phyloP scores from a whole-genome alignment of 2,888 invertebrate genomes.

The Bembecia ichneumoniformis region DNA sequence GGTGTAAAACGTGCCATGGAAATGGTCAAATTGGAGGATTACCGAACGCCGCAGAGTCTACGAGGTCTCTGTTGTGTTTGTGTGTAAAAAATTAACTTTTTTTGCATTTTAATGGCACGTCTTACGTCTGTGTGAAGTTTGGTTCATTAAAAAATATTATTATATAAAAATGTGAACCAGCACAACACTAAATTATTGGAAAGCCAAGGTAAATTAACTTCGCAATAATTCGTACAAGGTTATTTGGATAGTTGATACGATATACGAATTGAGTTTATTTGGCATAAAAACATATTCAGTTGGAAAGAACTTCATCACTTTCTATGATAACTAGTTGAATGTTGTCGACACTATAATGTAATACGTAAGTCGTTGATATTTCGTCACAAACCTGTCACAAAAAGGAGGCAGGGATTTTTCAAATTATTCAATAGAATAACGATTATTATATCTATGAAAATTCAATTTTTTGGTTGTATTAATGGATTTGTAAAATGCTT shows the following conservation, averaged over 20 bases:
- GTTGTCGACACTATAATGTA: not conserved
- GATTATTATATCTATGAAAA: not conserved
- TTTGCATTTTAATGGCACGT: too few species aligned
- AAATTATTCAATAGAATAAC: not conserved
- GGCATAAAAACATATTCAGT: constrained; percentile 35
- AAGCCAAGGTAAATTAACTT: constrained; percentile 39
- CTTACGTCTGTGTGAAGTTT: constrained; percentile 14
- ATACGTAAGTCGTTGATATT: not conserved
- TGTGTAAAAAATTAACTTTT: too few species aligned
- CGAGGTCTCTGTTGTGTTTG: too few species aligned
- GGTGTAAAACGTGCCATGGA: not conserved
- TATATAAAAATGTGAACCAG: constrained; percentile 19
- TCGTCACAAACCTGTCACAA: constrained; percentile 14
- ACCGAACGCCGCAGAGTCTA: too few species aligned
- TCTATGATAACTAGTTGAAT: not conserved
- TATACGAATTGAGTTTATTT: constrained; percentile 36
- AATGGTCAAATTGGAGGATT: too few species aligned
- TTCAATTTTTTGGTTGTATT: not conserved
- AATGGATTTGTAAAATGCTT: not conserved
- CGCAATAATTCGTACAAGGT: constrained; percentile 57
- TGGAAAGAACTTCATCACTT: constrained; percentile 1
- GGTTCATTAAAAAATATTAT: constrained; percentile 27
- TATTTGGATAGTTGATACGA: constrained; percentile 39
- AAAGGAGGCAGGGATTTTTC: constrained; percentile 1
- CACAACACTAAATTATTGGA: constrained; percentile 32